Percentiles rank a stretch among this genome's conserved stretches.
Evolutionary conservation across 2,797 vertebrate species (phyloP).

Genomic region (Pipistrellus pygmaeus): DNA sequence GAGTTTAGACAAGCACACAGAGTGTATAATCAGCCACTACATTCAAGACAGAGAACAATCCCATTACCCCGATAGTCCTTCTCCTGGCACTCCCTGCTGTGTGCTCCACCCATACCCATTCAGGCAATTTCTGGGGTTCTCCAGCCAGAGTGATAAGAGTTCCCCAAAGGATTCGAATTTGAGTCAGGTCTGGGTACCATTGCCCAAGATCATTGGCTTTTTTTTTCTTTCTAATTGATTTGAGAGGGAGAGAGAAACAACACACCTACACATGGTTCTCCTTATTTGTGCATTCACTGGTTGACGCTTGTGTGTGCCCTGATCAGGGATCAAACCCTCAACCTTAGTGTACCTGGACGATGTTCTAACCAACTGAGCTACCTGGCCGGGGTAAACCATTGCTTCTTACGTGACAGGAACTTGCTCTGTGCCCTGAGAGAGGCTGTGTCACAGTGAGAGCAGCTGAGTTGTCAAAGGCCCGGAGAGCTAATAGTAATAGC

Average conservation of each 20-base stretch:
- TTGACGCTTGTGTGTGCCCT: neutral
- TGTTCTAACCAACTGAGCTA: neutral
- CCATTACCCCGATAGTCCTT: neutral
- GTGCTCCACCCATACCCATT: neutral
- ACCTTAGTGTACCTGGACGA: neutral
- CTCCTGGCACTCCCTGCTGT: neutral
- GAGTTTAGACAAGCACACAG: slow-evolving; percentile 9
- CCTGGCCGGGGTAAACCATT: neutral
- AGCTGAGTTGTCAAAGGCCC: neutral
- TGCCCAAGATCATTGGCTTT: neutral
- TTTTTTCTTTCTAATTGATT: neutral
- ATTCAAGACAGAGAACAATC: neutral
- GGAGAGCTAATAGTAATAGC: neutral
- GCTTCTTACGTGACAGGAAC: neutral
- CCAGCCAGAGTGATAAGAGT: neutral
- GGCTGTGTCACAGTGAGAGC: neutral
- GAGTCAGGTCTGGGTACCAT: neutral
- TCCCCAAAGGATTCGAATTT: neutral
- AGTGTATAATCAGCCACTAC: neutral
- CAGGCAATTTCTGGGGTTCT: neutral
- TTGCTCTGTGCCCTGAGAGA: neutral
- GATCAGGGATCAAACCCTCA: neutral
- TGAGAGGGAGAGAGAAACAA: neutral
- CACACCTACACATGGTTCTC: neutral
- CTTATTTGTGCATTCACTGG: neutral